Conservation (phyloP, 2,888 invertebrate genomes). For the Therioaphis trifolii region DNA sequence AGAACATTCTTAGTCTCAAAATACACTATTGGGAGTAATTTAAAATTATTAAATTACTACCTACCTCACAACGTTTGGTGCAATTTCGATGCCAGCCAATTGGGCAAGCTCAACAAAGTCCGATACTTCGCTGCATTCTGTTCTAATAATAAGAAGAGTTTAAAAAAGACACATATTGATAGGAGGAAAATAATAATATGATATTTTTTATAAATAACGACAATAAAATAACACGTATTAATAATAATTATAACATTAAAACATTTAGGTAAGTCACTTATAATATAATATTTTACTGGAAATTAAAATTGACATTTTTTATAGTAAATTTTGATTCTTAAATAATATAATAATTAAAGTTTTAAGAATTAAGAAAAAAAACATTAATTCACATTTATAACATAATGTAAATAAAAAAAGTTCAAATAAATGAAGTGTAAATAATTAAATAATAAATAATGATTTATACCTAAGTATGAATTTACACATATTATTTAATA, state of each 20-base stretch:
- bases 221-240: conserved; percentile 3
- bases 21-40: not conserved
- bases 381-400: not conserved
- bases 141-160: conserved; percentile 59
- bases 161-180: conserved; percentile 40
- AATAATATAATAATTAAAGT: conserved; percentile 2
- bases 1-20: not conserved
- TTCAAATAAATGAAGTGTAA: too few relatives aligned
- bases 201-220: not conserved
- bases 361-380: not conserved
- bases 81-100: conserved; percentile 44
- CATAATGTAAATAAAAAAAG: not conserved
- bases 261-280: not conserved
- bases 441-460: too few relatives aligned
- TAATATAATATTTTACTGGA: conserved; percentile 16
- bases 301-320: conserved; percentile 26
- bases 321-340: not conserved
- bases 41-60: conserved; percentile 12
- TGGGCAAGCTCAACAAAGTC: conserved; percentile 58
- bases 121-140: conserved; percentile 29
- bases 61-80: conserved; percentile 45
- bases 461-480: too few relatives aligned
- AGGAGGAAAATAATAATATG: conserved; percentile 17
- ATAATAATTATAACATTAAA: conserved; percentile 15
- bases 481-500: too few relatives aligned